Percentiles rank a stretch among this genome's conserved stretches.
Evolutionary conservation across 1,140 invertebrate genomes (phyloP).

Genomic region (Cydia pomonella): DNA sequence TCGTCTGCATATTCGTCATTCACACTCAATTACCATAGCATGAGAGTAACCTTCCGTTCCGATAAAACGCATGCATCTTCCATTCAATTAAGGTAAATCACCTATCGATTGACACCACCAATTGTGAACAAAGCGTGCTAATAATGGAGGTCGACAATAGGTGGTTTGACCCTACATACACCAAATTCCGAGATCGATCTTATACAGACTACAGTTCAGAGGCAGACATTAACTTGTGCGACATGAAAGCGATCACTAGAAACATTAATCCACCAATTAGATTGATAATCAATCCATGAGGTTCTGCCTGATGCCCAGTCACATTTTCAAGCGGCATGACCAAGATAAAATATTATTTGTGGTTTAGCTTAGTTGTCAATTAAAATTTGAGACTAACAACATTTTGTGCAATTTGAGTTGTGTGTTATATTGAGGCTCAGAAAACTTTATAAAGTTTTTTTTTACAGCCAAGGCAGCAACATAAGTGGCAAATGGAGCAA

Average conservation of each 20-base stretch:
- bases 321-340: too few relatives aligned
- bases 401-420: too few relatives aligned
- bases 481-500: too few relatives aligned
- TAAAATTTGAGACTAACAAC: too few relatives aligned
- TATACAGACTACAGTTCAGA: background rate
- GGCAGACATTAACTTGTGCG: background rate
- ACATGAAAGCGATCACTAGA: background rate
- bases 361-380: too few relatives aligned
- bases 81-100: background rate
- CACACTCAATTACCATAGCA: slow-evolving; percentile 36
- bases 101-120: background rate
- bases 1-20: slow-evolving; percentile 56
- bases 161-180: background rate
- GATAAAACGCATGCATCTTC: background rate
- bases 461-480: background rate
- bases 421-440: too few relatives aligned
- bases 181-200: slow-evolving; percentile 10
- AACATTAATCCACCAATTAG: too few relatives aligned
- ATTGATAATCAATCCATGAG: too few relatives aligned
- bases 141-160: background rate
- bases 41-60: slow-evolving; percentile 34
- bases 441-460: background rate
- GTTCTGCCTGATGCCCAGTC: too few relatives aligned
- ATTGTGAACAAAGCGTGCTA: background rate
- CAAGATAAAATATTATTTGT: too few relatives aligned